Conservation (phyloP, 2,113 vertebrate species). For the Pantherophis guttatus region DNA sequence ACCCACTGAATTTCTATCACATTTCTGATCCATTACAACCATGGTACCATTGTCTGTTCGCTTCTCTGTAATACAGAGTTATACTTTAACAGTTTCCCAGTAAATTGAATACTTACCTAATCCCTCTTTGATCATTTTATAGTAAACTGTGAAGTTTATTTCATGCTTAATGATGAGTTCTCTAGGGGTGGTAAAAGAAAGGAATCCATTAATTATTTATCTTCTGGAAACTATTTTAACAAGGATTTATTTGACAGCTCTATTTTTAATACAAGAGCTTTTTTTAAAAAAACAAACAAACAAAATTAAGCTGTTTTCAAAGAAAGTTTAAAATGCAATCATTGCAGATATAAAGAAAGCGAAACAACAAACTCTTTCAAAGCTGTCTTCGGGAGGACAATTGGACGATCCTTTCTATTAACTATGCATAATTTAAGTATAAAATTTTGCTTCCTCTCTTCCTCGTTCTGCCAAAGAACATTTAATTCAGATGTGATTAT, state of each 20-base stretch:
- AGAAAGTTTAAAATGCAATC: constrained; percentile 7
- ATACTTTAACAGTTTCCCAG: constrained; percentile 52
- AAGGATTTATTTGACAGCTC: constrained; percentile 55
- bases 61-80: constrained; percentile 52
- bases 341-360: not conserved
- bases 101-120: constrained; percentile 67
- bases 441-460: not conserved
- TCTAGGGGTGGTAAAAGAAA: not conserved
- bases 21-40: constrained; percentile 53
- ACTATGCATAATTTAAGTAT: not conserved
- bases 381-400: not conserved
- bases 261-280: constrained; percentile 39
- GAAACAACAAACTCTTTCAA: not conserved
- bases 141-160: constrained; percentile 66
- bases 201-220: constrained; percentile 62
- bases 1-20: constrained; percentile 54
- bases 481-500: not conserved
- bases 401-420: not conserved
- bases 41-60: constrained; percentile 28
- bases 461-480: not conserved
- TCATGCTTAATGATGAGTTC: constrained; percentile 52
- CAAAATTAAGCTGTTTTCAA: not conserved
- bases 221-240: constrained; percentile 61
- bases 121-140: constrained; percentile 67
- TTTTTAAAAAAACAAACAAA: not conserved